Evolutionary conservation across 2,888 invertebrate species (phyloP).

Genomic region (Philereme vetulata): DNA sequence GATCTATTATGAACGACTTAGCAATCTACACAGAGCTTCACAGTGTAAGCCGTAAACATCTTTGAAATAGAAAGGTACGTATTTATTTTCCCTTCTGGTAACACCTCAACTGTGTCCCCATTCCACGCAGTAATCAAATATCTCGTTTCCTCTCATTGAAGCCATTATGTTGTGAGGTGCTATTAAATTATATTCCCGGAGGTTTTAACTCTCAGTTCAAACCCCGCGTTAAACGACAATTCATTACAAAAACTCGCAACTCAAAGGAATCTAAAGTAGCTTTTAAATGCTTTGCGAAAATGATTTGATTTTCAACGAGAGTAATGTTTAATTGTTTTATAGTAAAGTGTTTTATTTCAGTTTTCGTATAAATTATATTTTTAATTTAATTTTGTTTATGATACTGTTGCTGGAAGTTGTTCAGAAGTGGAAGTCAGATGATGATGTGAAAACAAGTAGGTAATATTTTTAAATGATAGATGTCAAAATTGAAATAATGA

Average conservation of each 20-base stretch:
- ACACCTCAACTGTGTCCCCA: conserved; percentile 23
- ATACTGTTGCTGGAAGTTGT: too few relatives aligned
- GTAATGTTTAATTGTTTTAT: conserved; percentile 35
- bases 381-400: too few relatives aligned
- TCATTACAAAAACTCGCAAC: conserved; percentile 39
- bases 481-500: too few relatives aligned
- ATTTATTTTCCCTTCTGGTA: conserved; percentile 9
- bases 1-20: too few relatives aligned
- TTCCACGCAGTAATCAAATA: conserved; percentile 41
- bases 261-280: conserved; percentile 40
- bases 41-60: too few relatives aligned
- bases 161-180: conserved; percentile 44
- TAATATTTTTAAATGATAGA: too few relatives aligned
- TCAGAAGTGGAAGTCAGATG: too few relatives aligned
- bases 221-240: conserved; percentile 34
- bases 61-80: neutral
- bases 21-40: too few relatives aligned
- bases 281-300: conserved; percentile 35
- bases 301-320: conserved; percentile 39
- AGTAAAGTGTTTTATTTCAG: too few relatives aligned
- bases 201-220: conserved; percentile 30
- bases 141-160: conserved; percentile 43
- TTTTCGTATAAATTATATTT: too few relatives aligned
- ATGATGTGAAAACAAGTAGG: too few relatives aligned
- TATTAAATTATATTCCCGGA: conserved; percentile 49